Evolutionary conservation across 2,797 vertebrate species (phyloP).

Genomic region (Macroramphosus scolopax): DNA sequence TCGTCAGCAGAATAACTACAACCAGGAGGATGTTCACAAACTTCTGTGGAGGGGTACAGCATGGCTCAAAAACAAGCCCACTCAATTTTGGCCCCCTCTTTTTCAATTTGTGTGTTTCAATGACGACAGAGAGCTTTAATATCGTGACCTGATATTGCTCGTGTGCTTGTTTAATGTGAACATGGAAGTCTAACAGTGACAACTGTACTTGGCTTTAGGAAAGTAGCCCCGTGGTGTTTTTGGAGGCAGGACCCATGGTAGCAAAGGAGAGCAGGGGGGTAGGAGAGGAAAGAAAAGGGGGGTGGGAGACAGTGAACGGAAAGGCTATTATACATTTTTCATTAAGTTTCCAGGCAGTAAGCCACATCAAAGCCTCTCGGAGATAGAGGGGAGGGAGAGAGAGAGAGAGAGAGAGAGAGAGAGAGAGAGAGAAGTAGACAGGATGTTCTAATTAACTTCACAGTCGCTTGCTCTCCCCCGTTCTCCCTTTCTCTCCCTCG

Average conservation of each 20-base stretch:
- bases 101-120: too few species aligned
- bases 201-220: neutral
- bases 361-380: constrained; percentile 81
- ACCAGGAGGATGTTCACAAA: too few species aligned
- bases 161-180: neutral
- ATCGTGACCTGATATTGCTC: neutral
- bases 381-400: constrained; percentile 58
- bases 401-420: constrained; percentile 48
- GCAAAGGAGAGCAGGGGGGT: constrained; percentile 18
- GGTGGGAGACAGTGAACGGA: constrained; percentile 60
- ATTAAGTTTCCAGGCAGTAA: constrained; percentile 82
- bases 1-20: too few species aligned
- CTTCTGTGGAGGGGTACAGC: too few species aligned
- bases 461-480: constrained; percentile 60
- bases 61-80: too few species aligned
- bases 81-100: too few species aligned
- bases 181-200: neutral
- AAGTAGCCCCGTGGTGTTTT: neutral
- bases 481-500: constrained; percentile 23
- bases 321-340: constrained; percentile 84
- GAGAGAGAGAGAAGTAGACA: too few species aligned
- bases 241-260: constrained; percentile 33
- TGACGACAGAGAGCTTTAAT: too few species aligned
- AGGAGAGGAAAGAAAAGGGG: constrained; percentile 28
- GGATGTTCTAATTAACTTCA: constrained; percentile 85